Evolutionary conservation across 2,888 invertebrate genomes (phyloP).

Genomic region (Aspidiotus destructor): DNA sequence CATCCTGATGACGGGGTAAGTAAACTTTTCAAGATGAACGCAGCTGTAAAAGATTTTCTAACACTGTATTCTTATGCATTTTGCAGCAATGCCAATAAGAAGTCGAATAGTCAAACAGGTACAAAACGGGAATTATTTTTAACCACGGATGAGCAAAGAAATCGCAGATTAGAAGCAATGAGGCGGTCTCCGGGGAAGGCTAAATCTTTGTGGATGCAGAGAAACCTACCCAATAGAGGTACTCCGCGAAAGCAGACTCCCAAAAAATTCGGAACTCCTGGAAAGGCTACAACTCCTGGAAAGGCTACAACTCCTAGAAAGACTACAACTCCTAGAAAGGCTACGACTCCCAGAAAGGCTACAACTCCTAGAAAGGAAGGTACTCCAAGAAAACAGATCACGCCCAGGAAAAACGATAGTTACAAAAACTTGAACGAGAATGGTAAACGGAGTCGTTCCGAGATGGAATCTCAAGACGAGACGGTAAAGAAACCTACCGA

Average conservation of each 20-base stretch:
- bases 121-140: conserved; percentile 23
- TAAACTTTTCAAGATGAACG: background rate
- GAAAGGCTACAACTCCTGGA: background rate
- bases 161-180: background rate
- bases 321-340: conserved; percentile 16
- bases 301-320: conserved; percentile 1
- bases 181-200: conserved; percentile 15
- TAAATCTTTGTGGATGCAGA: conserved; percentile 16
- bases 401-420: background rate
- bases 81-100: too few relatives aligned
- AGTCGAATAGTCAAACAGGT: background rate
- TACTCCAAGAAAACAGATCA: background rate
- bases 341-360: conserved; percentile 8
- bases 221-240: conserved; percentile 7
- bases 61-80: too few relatives aligned
- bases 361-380: background rate
- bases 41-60: conserved; percentile 9
- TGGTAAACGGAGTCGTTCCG: conserved; percentile 8
- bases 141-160: conserved; percentile 18
- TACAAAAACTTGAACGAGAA: background rate
- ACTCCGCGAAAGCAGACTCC: conserved; percentile 24
- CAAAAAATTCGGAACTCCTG: conserved; percentile 13
- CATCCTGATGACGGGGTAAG: conserved; percentile 20
- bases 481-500: background rate
- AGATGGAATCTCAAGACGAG: conserved; percentile 2